A percentile compares a stretch with the other conserved stretches of the same genome.
Conservation (phyloP, 2,888 invertebrate genomes). For the Melikaiella ostensackeni region DNA sequence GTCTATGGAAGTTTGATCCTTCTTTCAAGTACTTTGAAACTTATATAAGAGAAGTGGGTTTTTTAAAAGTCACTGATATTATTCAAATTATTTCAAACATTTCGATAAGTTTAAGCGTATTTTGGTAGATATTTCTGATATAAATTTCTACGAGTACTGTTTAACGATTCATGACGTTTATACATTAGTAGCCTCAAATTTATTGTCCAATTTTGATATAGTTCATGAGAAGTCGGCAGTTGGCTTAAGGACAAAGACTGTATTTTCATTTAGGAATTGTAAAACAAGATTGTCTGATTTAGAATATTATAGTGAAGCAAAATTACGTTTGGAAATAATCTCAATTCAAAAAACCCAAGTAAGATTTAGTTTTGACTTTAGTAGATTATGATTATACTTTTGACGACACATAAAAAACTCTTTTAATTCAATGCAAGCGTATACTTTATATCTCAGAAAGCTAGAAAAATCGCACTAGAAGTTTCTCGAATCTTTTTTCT, state of each 20-base stretch:
- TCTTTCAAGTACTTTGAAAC: too few species aligned
- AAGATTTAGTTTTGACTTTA: too few species aligned
- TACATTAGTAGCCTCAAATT: background rate
- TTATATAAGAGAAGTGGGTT: background rate
- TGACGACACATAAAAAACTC: too few species aligned
- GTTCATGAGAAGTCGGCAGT: background rate
- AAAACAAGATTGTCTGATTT: background rate
- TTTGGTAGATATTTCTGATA: background rate
- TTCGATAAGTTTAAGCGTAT: background rate
- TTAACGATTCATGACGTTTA: background rate
- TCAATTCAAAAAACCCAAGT: too few species aligned
- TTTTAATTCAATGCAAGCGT: too few species aligned
- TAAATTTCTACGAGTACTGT: background rate
- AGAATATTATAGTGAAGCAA: too few species aligned
- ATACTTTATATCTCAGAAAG: background rate
- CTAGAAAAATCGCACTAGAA: background rate
- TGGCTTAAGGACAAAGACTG: background rate
- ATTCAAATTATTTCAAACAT: background rate
- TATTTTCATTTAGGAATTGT: background rate
- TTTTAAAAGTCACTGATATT: background rate
- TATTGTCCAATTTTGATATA: background rate
- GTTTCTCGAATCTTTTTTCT: conserved; percentile 28
- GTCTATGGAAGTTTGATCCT: too few species aligned
- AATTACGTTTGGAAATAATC: too few species aligned
- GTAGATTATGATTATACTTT: too few species aligned